Evolutionary conservation across 2,113 vertebrate genomes (phyloP), one percentile per base, ranked within the genome.

Genomic region (Catharus bicknelli): DNA sequence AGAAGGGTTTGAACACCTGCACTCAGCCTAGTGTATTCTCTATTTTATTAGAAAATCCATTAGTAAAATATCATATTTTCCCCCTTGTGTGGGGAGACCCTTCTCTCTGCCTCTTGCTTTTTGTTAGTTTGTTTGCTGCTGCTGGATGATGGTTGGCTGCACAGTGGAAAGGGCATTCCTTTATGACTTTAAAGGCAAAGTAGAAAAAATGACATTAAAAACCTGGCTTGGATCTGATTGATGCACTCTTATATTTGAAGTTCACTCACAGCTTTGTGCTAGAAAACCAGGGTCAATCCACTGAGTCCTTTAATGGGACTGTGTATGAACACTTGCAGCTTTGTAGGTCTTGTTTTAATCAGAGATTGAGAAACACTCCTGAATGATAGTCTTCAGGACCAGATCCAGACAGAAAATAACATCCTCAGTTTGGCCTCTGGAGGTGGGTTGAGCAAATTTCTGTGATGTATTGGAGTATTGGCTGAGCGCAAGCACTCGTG

Each of bases 191-290:
- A 98, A 98, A 98, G 98, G 97, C 97, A 97, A 97, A 96, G 96
- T 94, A 96, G 96, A 97, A 98, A 98, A 98, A 98, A 98, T 98
- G 97, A 98, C 98, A 98, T 88, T 98, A 98, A 98, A 99, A 98
- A 98, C 97, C 97, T 98, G 97, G 96, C 96, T 97, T 95, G 96
- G 89, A 96, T 97, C 97, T 99, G 98, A 99, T 98, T 98, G 98
- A 99, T 99, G 98, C 97, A 98, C 97, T 97, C 97, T 98, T 96
- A 98, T 98, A 98, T 99, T 98, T 99, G 98, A 99, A 99, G 98
- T 98, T 98, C 98, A 98, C 98, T 98, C 97, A 84, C 97, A 98
- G 98, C 97, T 98, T 98, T 98, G 97, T 98, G 96, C 97, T 96
- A 88, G 97, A 98, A 98, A 97, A 97, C 97, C 91, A 97, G 97